Evolutionary conservation across 2,888 invertebrate species (phyloP).

Genomic region (Drosophila greeni): DNA sequence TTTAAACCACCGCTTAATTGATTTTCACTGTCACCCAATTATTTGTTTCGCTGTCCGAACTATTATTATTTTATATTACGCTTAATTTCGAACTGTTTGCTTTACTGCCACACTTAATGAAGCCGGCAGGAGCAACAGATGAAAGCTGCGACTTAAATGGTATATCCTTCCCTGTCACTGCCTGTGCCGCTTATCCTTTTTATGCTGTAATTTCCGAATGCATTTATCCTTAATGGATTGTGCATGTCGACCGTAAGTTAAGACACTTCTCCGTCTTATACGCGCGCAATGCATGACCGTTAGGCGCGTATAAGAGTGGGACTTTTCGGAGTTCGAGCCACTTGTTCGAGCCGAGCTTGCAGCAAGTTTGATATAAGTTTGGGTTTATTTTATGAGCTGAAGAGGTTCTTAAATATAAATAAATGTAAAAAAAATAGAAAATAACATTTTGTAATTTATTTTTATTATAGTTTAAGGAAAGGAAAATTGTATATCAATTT

Average conservation of each 20-base stretch:
- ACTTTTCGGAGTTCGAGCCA: conserved; percentile 5
- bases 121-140: conserved; percentile 17
- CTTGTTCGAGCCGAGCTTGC: conserved; percentile 35
- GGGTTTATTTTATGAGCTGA: background rate
- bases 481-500: too few species aligned
- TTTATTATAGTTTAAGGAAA: too few species aligned
- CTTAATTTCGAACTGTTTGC: conserved; percentile 9
- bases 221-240: conserved; percentile 38
- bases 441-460: background rate
- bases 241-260: conserved; percentile 17
- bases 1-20: conserved; percentile 27
- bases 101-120: conserved; percentile 34
- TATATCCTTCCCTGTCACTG: conserved; percentile 26
- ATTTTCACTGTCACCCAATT: conserved; percentile 53
- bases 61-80: conserved; percentile 5
- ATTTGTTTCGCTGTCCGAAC: conserved; percentile 4
- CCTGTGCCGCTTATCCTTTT: conserved; percentile 33
- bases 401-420: conserved; percentile 1
- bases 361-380: conserved; percentile 1
- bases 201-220: conserved; percentile 24
- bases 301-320: conserved; percentile 52
- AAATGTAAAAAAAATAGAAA: background rate
- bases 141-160: conserved; percentile 15
- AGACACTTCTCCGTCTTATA: conserved; percentile 47
- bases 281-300: conserved; percentile 2